phyloP scores from a whole-genome alignment of 2,113 vertebrate species.

The Oplegnathus fasciatus region DNA sequence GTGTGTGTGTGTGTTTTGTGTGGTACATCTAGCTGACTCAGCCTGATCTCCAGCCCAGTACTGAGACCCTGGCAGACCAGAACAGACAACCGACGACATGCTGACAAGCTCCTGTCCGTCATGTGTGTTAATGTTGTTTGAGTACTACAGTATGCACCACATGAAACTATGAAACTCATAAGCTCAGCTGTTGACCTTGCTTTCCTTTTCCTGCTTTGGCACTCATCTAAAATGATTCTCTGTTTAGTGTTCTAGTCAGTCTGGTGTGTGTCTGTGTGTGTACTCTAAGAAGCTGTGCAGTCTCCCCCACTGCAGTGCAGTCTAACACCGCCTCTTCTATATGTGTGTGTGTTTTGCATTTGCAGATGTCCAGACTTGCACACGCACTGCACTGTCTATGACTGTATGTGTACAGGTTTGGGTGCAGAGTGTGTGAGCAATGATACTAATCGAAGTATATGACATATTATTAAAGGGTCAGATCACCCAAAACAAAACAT shows the following conservation, averaged over 20 bases:
- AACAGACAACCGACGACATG: constrained; percentile 46
- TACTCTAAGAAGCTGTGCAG: constrained; percentile 7
- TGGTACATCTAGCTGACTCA: constrained; percentile 67
- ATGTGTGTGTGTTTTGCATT: constrained; percentile 9
- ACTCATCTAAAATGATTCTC: constrained; percentile 13
- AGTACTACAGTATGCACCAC: neutral
- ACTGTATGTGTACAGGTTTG: neutral
- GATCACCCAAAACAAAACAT: neutral
- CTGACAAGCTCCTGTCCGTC: constrained; percentile 60
- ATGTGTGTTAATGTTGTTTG: constrained; percentile 30
- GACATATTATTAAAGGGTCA: neutral
- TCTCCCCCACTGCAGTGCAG: constrained; percentile 1
- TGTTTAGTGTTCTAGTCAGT: constrained; percentile 20
- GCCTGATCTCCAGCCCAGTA: constrained; percentile 78
- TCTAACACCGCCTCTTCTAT: constrained; percentile 31
- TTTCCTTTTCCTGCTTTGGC: constrained; percentile 23
- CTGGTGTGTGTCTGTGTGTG: constrained; percentile 8
- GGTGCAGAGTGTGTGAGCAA: neutral
- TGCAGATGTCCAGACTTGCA: constrained; percentile 29
- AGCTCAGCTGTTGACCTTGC: neutral
- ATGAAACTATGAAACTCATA: constrained; percentile 17
- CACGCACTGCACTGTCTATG: no score
- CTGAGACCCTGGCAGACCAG: constrained; percentile 75
- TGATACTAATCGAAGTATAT: neutral
- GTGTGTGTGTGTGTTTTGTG: constrained; percentile 45